Percentiles rank a stretch among this genome's conserved stretches.
These are phyloP conservation scores for Nematolebias whitei DNA, from an alignment of 2,113 vertebrate genomes.

Conservation along the genomic window DNA sequence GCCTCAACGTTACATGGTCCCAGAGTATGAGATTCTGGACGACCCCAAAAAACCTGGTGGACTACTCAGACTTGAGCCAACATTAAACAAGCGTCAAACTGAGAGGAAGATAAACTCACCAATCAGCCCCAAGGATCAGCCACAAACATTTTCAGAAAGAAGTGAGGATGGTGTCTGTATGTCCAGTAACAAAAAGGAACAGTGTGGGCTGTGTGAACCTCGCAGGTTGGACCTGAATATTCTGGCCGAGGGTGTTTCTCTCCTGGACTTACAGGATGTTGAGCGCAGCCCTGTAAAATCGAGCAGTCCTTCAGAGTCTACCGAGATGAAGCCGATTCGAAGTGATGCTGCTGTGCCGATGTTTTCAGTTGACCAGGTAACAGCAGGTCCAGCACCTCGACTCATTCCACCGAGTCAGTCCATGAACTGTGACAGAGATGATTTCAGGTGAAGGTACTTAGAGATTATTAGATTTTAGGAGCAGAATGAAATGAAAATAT, in stretches of 20 bases:
- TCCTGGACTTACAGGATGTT: slow-evolving; percentile 31
- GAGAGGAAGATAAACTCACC: slow-evolving; percentile 5
- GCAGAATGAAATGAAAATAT: neutral
- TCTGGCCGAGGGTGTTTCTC: slow-evolving; percentile 73
- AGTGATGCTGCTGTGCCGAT: slow-evolving; percentile 18
- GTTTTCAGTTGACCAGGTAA: slow-evolving; percentile 43
- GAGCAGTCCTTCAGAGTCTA: neutral
- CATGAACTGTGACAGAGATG: neutral
- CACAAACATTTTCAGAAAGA: slow-evolving; percentile 2
- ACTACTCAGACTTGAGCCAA: slow-evolving; percentile 18
- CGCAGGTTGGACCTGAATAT: slow-evolving; percentile 59
- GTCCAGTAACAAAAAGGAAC: neutral
- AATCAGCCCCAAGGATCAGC: slow-evolving; percentile 7
- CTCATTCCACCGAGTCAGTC: slow-evolving; percentile 33
- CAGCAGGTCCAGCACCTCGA: slow-evolving; percentile 16
- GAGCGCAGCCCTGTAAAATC: neutral
- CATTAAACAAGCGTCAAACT: slow-evolving; percentile 4
- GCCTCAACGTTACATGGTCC: slow-evolving; percentile 58
- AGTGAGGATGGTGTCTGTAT: neutral
- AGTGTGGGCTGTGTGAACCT: slow-evolving; percentile 9
- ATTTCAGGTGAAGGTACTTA: slow-evolving; percentile 1
- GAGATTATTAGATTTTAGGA: neutral
- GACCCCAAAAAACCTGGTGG: neutral
- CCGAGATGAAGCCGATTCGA: slow-evolving; percentile 33
- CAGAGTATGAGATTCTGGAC: slow-evolving; percentile 70